Percentiles rank a stretch among this genome's conserved stretches.
phyloP scores from a whole-genome alignment of 2,797 vertebrate genomes.

The Allenopithecus nigroviridis region DNA sequence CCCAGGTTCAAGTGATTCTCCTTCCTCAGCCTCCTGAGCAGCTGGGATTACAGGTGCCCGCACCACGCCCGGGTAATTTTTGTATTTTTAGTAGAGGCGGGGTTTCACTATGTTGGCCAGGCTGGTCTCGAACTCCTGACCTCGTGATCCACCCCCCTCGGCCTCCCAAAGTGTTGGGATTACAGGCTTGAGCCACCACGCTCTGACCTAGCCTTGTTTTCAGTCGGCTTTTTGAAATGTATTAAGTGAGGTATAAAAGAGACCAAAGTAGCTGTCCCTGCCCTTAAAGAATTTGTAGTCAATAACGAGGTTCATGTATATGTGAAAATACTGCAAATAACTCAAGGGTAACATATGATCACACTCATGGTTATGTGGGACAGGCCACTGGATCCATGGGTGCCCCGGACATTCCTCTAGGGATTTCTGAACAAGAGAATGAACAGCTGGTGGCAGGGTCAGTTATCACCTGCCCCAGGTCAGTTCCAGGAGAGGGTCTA shows the following conservation, averaged over 20 bases:
- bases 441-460: too few relatives aligned
- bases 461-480: background rate
- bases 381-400: rapidly evolving
- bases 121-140: too few relatives aligned
- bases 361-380: background rate
- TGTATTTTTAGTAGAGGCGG: too few relatives aligned
- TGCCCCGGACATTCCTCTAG: background rate
- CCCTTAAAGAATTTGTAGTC: background rate
- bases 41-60: too few relatives aligned
- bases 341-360: background rate
- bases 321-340: background rate
- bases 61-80: too few relatives aligned
- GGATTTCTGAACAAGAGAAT: background rate
- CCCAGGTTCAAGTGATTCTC: too few relatives aligned
- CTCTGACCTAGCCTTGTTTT: background rate
- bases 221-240: background rate
- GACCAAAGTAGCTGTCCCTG: background rate
- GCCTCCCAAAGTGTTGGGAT: too few relatives aligned
- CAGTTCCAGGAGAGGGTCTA: background rate
- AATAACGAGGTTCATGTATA: background rate
- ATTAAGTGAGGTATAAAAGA: background rate
- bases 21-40: too few relatives aligned
- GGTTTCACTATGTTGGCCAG: too few relatives aligned
- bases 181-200: too few relatives aligned
- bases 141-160: too few relatives aligned